phyloP scores from a whole-genome alignment of 2,888 invertebrate genomes.

The Merodon equestris region DNA sequence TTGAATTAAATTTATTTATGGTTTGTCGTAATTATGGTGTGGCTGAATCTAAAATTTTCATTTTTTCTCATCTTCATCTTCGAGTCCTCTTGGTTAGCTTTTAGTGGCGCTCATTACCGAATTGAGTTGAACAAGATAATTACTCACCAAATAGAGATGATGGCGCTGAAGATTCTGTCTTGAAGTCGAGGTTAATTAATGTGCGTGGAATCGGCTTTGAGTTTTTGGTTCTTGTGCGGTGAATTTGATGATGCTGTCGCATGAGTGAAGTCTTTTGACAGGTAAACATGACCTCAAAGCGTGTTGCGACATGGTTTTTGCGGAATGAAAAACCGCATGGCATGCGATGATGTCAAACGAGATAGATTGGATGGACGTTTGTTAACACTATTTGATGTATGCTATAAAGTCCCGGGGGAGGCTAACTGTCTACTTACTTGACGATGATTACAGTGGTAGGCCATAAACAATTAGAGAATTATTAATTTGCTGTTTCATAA shows the following conservation, averaged over 20 bases:
- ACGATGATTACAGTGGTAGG: no score
- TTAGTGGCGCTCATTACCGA: constrained; percentile 62
- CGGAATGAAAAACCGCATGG: constrained; percentile 50
- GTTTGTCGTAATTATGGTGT: constrained; percentile 42
- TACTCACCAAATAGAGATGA: constrained; percentile 65
- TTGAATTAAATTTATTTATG: constrained; percentile 59
- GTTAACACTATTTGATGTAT: no score
- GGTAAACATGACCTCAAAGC: constrained; percentile 63
- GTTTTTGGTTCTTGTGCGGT: constrained; percentile 13
- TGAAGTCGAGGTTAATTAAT: constrained; percentile 36
- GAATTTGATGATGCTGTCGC: constrained; percentile 26
- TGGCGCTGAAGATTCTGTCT: constrained; percentile 3
- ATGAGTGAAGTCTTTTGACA: constrained; percentile 58
- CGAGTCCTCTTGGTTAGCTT: constrained; percentile 25
- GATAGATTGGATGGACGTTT: no score
- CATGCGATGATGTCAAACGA: no score
- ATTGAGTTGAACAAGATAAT: constrained; percentile 65
- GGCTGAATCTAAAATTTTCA: constrained; percentile 7
- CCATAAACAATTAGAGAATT: no score
- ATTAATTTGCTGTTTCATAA: no score
- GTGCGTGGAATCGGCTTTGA: constrained; percentile 33
- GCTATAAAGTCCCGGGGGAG: no score
- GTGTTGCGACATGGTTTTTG: constrained; percentile 58
- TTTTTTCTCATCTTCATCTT: not conserved
- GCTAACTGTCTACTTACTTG: no score